Evolutionary conservation across 2,888 invertebrate species (phyloP).

Genomic region (Conops quadrifasciatus): DNA sequence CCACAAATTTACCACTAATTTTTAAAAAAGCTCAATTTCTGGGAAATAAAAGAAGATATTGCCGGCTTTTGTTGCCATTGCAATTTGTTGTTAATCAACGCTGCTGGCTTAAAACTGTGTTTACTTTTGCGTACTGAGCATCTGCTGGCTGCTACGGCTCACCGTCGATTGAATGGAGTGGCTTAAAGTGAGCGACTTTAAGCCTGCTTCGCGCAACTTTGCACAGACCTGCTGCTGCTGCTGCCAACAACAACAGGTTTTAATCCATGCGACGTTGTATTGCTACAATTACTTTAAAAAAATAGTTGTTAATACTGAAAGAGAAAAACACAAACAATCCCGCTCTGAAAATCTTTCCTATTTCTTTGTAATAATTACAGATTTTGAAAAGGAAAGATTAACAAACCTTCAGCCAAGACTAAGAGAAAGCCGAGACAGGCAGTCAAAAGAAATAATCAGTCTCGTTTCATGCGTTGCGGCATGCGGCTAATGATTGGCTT

Average conservation of each 20-base stretch:
- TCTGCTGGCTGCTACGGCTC: slow-evolving; percentile 7
- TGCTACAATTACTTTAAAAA: slow-evolving; percentile 7
- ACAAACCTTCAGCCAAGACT: no score
- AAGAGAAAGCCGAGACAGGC: no score
- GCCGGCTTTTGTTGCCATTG: not conserved
- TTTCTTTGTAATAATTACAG: no score
- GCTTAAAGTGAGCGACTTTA: slow-evolving; percentile 1
- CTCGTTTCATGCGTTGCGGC: no score
- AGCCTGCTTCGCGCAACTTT: not conserved
- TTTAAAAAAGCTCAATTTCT: no score
- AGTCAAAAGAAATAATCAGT: no score
- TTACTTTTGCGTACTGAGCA: slow-evolving; percentile 8
- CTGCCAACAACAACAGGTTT: slow-evolving; percentile 28
- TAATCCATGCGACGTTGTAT: not conserved
- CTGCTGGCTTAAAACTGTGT: not conserved
- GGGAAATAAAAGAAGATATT: no score
- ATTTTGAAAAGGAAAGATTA: no score
- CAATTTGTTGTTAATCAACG: not conserved
- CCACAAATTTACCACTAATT: no score
- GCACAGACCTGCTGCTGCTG: not conserved
- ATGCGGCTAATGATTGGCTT: no score
- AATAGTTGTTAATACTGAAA: not conserved
- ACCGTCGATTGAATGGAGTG: slow-evolving; percentile 8
- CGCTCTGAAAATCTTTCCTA: not conserved
- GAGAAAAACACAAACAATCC: not conserved